Evolutionary conservation across 2,888 invertebrate genomes (phyloP).

Genomic region (Drosophila colorata): DNA sequence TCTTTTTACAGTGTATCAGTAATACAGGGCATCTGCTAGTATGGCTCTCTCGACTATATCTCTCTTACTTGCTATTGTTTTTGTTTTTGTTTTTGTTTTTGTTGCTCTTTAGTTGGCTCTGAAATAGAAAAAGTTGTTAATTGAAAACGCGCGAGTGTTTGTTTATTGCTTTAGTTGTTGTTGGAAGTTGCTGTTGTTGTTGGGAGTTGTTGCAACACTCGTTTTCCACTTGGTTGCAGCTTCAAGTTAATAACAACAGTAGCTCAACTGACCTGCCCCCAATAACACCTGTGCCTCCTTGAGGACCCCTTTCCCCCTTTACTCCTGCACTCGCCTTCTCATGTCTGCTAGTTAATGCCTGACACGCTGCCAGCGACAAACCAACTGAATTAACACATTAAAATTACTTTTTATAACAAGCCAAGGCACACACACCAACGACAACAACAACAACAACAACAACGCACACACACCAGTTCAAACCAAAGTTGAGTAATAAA

Average conservation of each 20-base stretch:
- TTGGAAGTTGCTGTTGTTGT: slow-evolving; percentile 11
- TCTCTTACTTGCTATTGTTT: slow-evolving; percentile 4
- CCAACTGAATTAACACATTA: slow-evolving; percentile 78
- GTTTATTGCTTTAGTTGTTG: slow-evolving; percentile 20
- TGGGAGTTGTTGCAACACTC: slow-evolving; percentile 36
- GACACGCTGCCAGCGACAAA: slow-evolving; percentile 60
- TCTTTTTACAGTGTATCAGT: too few relatives aligned
- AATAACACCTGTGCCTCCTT: slow-evolving; percentile 1
- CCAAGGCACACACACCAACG: slow-evolving; percentile 29
- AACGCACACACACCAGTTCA: not conserved
- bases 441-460: slow-evolving; percentile 15
- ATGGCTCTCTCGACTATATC: not conserved
- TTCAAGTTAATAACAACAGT: slow-evolving; percentile 35
- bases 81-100: slow-evolving; percentile 17
- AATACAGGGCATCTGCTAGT: not conserved
- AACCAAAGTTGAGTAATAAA: slow-evolving; percentile 64
- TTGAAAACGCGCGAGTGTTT: slow-evolving; percentile 68
- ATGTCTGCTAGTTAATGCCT: slow-evolving; percentile 44
- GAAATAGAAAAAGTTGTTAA: slow-evolving; percentile 68
- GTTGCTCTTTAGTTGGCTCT: slow-evolving; percentile 20
- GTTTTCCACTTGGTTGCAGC: slow-evolving; percentile 54
- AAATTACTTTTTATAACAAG: slow-evolving; percentile 75
- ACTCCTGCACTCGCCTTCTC: not conserved
- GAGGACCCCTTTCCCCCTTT: not conserved
- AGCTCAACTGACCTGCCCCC: slow-evolving; percentile 23